phyloP scores from a whole-genome alignment of 1,140 invertebrate species.

The Hyphantria cunea region DNA sequence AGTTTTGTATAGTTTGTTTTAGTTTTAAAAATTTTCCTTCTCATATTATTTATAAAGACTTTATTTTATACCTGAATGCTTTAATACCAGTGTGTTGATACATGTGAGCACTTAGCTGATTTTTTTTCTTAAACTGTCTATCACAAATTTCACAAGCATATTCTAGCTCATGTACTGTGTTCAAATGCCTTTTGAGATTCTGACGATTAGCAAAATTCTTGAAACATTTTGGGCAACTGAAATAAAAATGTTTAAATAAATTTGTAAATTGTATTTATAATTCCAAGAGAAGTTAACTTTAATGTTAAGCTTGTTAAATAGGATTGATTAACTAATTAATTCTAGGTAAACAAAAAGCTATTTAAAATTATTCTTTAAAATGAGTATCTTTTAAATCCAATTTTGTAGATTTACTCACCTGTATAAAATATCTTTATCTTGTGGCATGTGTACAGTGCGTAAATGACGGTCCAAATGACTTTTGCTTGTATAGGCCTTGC shows the following conservation, averaged over 20 bases:
- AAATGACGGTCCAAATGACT: constrained; percentile 78
- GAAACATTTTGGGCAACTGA: constrained; percentile 64
- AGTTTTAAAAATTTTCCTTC: too few species aligned
- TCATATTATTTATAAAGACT: not conserved
- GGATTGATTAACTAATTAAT: too few species aligned
- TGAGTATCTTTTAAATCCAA: too few species aligned
- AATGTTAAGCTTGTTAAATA: too few species aligned
- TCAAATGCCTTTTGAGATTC: constrained; percentile 70
- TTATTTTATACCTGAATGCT: constrained; percentile 64
- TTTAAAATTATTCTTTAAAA: too few species aligned
- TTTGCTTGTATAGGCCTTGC: constrained; percentile 77
- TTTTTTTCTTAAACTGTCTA: constrained; percentile 69
- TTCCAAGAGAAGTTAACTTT: too few species aligned
- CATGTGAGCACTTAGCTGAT: constrained; percentile 70
- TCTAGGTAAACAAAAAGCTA: too few species aligned
- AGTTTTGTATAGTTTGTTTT: too few species aligned
- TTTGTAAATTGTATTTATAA: too few species aligned
- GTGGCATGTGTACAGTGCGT: constrained; percentile 52
- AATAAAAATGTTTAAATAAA: constrained; percentile 17
- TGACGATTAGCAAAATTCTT: constrained; percentile 67
- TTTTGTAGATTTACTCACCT: constrained; percentile 60
- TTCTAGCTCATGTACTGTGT: constrained; percentile 59
- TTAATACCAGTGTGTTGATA: constrained; percentile 76
- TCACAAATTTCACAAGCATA: constrained; percentile 73
- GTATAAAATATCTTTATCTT: constrained; percentile 45